Conservation (phyloP, 2,113 vertebrate genomes). For the Lepisosteus osseus region DNA sequence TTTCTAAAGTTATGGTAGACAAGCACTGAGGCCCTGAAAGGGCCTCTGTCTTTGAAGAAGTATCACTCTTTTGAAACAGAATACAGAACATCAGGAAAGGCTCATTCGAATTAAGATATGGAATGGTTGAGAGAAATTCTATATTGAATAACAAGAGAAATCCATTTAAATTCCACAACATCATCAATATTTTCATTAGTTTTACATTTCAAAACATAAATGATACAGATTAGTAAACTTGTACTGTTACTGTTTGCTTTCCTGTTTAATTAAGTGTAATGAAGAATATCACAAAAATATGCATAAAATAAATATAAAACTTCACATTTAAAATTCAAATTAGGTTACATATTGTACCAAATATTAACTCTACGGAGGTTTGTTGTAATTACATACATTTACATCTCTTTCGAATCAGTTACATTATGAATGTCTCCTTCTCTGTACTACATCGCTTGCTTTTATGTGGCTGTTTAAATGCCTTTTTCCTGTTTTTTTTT, state of each 20-base stretch:
- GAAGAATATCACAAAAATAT: not conserved
- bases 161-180: not conserved
- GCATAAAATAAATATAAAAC: not conserved
- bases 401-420: not conserved
- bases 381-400: not conserved
- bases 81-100: too few relatives aligned
- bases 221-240: not conserved
- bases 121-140: not conserved
- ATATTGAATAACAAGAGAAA: not conserved
- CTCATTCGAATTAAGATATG: not conserved
- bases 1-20: too few relatives aligned
- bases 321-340: not conserved
- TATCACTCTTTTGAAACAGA: too few relatives aligned
- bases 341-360: not conserved
- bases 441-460: not conserved
- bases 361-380: slow-evolving; percentile 1
- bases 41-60: too few relatives aligned
- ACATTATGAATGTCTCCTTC: not conserved
- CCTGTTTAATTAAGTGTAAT: not conserved
- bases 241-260: not conserved
- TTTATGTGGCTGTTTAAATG: not conserved
- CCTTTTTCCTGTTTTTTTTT: not conserved
- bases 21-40: too few relatives aligned
- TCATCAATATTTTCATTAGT: not conserved
- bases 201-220: not conserved